Conservation (phyloP, 2,888 invertebrate genomes). For the Xanthia togata region DNA sequence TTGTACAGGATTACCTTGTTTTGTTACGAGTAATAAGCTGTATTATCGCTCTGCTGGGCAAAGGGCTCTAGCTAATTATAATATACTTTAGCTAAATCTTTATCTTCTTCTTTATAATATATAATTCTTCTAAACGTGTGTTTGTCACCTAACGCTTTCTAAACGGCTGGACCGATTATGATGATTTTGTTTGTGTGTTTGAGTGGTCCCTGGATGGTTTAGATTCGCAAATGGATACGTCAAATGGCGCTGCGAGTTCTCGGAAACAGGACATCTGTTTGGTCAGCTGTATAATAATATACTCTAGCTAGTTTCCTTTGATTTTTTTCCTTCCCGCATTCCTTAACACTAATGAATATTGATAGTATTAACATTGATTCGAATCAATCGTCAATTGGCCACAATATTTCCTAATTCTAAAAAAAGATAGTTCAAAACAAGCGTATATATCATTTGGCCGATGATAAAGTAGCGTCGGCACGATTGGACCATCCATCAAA, state of each 20-base stretch:
- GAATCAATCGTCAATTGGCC: conserved; percentile 1
- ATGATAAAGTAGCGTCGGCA: conserved; percentile 66
- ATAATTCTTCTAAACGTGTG: too few species aligned
- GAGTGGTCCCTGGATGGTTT: too few species aligned
- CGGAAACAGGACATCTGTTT: too few species aligned
- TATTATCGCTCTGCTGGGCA: neutral
- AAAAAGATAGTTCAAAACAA: conserved; percentile 53
- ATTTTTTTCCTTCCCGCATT: neutral
- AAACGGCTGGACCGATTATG: too few species aligned
- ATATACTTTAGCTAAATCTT: too few species aligned
- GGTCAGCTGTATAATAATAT: neutral
- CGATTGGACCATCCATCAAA: conserved; percentile 69
- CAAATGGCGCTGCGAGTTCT: too few species aligned
- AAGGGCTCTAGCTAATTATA: too few species aligned
- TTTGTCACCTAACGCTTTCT: too few species aligned
- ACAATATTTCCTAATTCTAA: conserved; percentile 35
- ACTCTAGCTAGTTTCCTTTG: neutral
- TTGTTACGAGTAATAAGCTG: too few species aligned
- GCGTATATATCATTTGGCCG: conserved; percentile 66
- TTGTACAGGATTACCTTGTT: neutral
- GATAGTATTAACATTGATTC: conserved; percentile 4
- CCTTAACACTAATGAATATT: conserved; percentile 22
- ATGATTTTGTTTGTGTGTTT: too few species aligned
- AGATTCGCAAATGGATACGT: too few species aligned
- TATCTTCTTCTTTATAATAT: too few species aligned